phyloP scores from a whole-genome alignment of 2,888 invertebrate genomes.

The Cantharis lateralis region DNA sequence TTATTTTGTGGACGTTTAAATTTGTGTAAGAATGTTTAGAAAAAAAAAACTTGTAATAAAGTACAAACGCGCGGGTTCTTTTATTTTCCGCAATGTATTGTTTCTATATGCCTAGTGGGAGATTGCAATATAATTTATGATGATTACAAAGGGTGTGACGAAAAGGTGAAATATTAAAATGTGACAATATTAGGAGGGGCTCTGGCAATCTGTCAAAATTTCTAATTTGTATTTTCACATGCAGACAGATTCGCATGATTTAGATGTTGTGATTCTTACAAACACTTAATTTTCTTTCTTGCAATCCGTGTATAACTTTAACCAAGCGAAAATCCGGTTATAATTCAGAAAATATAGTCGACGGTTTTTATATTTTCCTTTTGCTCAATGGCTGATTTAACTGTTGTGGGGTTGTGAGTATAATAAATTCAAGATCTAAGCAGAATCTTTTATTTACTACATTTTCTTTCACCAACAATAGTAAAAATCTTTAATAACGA shows the following conservation, averaged over 20 bases:
- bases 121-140: constrained; percentile 36
- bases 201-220: constrained; percentile 38
- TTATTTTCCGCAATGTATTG: constrained; percentile 9
- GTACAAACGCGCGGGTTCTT: background rate
- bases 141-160: constrained; percentile 42
- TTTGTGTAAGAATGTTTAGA: background rate
- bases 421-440: constrained; percentile 1
- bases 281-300: constrained; percentile 14
- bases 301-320: constrained; percentile 9
- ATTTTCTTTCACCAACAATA: background rate
- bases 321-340: constrained; percentile 5
- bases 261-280: constrained; percentile 29
- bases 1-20: background rate
- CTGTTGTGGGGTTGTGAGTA: background rate
- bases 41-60: background rate
- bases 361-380: constrained; percentile 2
- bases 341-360: constrained; percentile 12
- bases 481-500: background rate
- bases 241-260: constrained; percentile 38
- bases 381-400: constrained; percentile 3
- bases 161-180: constrained; percentile 43
- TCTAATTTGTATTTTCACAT: constrained; percentile 34
- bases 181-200: constrained; percentile 38
- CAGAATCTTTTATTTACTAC: background rate
- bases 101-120: constrained; percentile 9